Base-by-base conservation (phyloP, 2,888 invertebrate genomes). In the Drosophila nr. medialis region DNA sequence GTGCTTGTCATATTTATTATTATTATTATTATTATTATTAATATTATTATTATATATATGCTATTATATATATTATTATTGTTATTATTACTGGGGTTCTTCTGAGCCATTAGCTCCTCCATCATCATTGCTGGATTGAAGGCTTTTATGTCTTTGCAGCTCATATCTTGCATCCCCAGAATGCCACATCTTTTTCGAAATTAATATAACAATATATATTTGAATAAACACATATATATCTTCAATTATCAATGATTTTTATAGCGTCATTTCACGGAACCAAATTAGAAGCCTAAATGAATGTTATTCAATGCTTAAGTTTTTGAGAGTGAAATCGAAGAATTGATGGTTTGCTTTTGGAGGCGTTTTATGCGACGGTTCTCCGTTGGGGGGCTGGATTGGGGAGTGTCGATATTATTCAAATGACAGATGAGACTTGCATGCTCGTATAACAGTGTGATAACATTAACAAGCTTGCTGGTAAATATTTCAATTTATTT, bases 401-500 rank as follows among this genome's bases (percentile, higher is more conserved):
- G 45, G 4, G 24, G 4, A 15, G 24, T 51, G 51, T 13, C 53
- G 24, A 13, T 15, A 51, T 58, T 83, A 83, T 81, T 83, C 73
- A 83, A 86, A 85, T 86, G 86, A 83, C 75, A 75, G 68, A 68
- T 59, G 69, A 68, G 72, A 32, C 75, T 63, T 66, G 67, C 72
- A 69, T 69, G 66, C 59, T 60, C 70, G 73, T 79, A 81, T 72
- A 84, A 82, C 72, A 77, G 72, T 85, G 86, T 85, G 81, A 75
- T 81, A 83, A 81, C 84, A 85, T 86, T 89, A 86, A 79, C 84
- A 55, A 42, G 79, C 72, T 71, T 53, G 84, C 86, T 86, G 89
- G 89, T 85, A 89, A 89, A 89, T 85, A 85, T 89, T 86, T 89
- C 89, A 86, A 86, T 86, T 89, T 86, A 88, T 85, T 86, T 89